Evolutionary conservation across 2,113 vertebrate genomes (phyloP).

Genomic region (Petromus typicus): DNA sequence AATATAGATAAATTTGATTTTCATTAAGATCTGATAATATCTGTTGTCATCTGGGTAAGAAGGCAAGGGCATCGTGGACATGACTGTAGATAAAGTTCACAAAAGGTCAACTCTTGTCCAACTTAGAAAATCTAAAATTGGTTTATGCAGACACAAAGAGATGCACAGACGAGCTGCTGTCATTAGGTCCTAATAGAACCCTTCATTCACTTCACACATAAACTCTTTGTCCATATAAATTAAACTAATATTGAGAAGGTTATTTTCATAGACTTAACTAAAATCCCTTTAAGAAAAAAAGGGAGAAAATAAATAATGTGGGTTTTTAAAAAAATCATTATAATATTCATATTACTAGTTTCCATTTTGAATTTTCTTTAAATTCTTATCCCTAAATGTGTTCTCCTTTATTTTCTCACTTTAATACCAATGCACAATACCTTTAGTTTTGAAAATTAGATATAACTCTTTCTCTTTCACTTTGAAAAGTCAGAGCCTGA

Average conservation of each 20-base stretch:
- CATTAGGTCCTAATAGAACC: conserved; percentile 7
- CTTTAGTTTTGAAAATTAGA: background rate
- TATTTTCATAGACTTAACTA: background rate
- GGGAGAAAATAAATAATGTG: background rate
- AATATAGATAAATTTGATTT: conserved; percentile 77
- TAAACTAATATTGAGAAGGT: background rate
- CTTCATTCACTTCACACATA: background rate
- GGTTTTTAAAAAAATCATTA: too few species aligned
- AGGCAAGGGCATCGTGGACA: conserved; percentile 5
- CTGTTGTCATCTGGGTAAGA: conserved; percentile 16
- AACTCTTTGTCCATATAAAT: background rate
- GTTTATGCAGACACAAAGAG: background rate
- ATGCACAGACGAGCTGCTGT: background rate
- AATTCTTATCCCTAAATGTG: background rate
- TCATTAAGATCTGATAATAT: conserved; percentile 75
- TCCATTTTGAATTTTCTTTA: background rate
- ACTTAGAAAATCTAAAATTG: conserved; percentile 51
- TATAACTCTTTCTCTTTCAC: conserved; percentile 9
- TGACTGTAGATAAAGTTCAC: conserved; percentile 43
- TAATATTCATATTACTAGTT: background rate
- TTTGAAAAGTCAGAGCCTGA: conserved; percentile 57
- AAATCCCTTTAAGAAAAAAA: background rate
- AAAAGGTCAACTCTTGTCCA: conserved; percentile 56
- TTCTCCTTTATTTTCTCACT: background rate
- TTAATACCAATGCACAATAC: background rate